Evolutionary conservation across 2,113 vertebrate species (phyloP).

Genomic region (Sus scrofa): T2T-Sscrofa CM000816.6:1086001-1086500

Average conservation of each 20-base stretch:
- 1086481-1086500: too few relatives aligned
- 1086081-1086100: neutral
- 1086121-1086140: neutral
- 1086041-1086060: accelerated
- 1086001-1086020: too few relatives aligned
- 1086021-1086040: accelerated
- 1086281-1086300: accelerated
- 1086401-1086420: too few relatives aligned
- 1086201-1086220: accelerated
- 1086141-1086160: accelerated
- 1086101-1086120: neutral
- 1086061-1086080: too few relatives aligned
- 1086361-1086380: too few relatives aligned
- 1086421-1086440: too few relatives aligned
- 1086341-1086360: neutral
- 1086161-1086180: accelerated
- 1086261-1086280: accelerated
- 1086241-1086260: accelerated
- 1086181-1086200: accelerated
- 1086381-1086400: too few relatives aligned
- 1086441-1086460: too few relatives aligned
- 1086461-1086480: too few relatives aligned
- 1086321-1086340: accelerated
- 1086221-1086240: accelerated
- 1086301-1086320: neutral